Evolutionary conservation across 2,113 vertebrate genomes (phyloP), one percentile per base, ranked within the genome.

Genomic region (Mesembrinibis cayennensis): DNA sequence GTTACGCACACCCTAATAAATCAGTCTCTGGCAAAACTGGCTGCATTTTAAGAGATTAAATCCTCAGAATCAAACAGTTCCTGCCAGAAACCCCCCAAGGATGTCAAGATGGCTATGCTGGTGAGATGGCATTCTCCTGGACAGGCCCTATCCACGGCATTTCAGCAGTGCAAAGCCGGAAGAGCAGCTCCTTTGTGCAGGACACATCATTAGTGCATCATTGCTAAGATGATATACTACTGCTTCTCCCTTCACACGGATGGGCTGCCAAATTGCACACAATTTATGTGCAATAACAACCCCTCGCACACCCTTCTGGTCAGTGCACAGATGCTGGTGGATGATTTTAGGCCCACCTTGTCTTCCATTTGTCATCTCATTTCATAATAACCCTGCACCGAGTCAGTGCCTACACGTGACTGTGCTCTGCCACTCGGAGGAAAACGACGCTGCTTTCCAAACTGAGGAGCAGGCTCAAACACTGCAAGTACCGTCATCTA

Each of bases 341-440:
- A 7, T 15, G 30, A 45, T 53, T 76, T 69, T 11, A 86, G 34
- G 13, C 12, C 8, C 36, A 10, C 10, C 36, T 27, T 38, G 32
- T 10, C 66, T 90, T 40, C n/a, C 36, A 2, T 55, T 71, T 81
- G 29, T 81, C 66, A 55, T 6, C 53, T 62, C 0, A 0, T 38
- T 59, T 38, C 29, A 9, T 3, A n/a, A 56, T 2, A 66, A n/a
- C 8, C 55, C 38, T 44, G 55, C 50, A 40, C 18, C 2, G 19
- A 81, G 70, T 10, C 73, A 32, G 1, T 5, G 15, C 15, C 81
- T n/a, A 1, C 42, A 6, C 0, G 0, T 5, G 77, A 21, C 77
- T 36, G 8, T 12, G 42, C 59, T 50, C 27, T 29, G 38, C 53
- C 34, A 10, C n/a, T 42, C 2, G 1, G 47, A 22, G 22, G 62